These are phyloP conservation scores for Disparrhopalites patrizii DNA, from an alignment of 2,888 invertebrate species.

Conservation along the genomic window DNA sequence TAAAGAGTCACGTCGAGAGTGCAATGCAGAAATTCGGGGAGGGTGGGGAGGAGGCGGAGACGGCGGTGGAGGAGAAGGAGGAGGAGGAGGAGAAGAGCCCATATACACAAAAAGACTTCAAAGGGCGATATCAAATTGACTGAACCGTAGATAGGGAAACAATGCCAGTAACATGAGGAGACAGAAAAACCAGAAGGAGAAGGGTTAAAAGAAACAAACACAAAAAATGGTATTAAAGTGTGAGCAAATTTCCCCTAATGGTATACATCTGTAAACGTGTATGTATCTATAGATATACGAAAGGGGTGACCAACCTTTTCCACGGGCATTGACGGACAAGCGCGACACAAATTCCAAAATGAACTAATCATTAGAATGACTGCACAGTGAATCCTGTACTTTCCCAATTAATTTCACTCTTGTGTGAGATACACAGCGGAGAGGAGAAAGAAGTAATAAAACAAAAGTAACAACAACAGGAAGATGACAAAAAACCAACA, in stretches of 20 bases:
- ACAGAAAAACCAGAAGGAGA: background rate
- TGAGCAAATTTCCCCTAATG: too few species aligned
- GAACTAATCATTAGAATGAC: slow-evolving; percentile 77
- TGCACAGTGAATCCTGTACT: slow-evolving; percentile 15
- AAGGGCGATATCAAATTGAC: slow-evolving; percentile 27
- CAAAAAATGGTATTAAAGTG: background rate
- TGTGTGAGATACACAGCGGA: background rate
- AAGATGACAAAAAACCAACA: background rate
- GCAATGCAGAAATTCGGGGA: slow-evolving; percentile 21
- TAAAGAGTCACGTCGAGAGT: slow-evolving; percentile 17
- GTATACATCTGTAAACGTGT: background rate
- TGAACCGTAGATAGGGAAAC: slow-evolving; percentile 26
- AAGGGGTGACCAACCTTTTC: slow-evolving; percentile 71
- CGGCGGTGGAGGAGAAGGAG: too few species aligned
- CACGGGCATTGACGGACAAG: slow-evolving; percentile 94
- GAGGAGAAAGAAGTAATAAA: background rate
- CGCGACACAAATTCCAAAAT: slow-evolving; percentile 95
- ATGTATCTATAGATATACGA: slow-evolving; percentile 16
- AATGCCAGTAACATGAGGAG: slow-evolving; percentile 16
- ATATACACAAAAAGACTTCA: too few species aligned
- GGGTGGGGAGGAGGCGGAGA: too few species aligned
- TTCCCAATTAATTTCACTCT: slow-evolving; percentile 2
- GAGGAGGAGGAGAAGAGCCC: too few species aligned
- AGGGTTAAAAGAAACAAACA: background rate
- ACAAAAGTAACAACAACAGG: too few species aligned